Percentiles rank a stretch among this genome's conserved stretches.
phyloP scores from a whole-genome alignment of 2,888 invertebrate genomes.

The Caenorhabditis virilis region DNA sequence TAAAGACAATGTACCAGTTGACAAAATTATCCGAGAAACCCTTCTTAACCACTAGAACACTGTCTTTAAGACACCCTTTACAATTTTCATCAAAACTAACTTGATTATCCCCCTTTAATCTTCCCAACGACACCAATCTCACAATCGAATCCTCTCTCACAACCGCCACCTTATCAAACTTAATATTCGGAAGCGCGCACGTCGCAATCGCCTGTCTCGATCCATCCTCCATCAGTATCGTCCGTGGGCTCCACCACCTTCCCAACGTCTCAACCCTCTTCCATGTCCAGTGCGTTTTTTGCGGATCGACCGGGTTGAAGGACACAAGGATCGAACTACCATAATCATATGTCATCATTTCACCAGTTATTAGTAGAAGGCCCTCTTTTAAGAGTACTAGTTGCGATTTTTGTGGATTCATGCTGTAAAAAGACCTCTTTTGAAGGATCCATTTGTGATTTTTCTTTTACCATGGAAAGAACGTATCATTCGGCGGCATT shows the following conservation, averaged over 20 bases:
- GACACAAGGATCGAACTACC: conserved; percentile 5
- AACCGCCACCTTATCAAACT: conserved; percentile 7
- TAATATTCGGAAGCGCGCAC: conserved; percentile 11
- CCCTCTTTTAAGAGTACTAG: conserved; percentile 4
- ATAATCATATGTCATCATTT: conserved; percentile 4
- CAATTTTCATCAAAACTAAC: no score
- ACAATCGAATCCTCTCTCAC: conserved; percentile 4
- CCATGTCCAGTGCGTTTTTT: not conserved
- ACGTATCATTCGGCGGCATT: not conserved
- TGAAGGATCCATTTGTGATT: no score
- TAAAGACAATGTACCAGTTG: not conserved
- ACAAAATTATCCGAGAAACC: conserved; percentile 1
- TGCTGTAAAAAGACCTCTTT: not conserved
- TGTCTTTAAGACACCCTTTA: no score
- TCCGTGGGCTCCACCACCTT: conserved; percentile 10
- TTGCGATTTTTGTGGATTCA: conserved; percentile 5
- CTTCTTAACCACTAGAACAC: no score
- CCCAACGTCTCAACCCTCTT: conserved; percentile 5
- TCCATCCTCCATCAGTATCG: not conserved
- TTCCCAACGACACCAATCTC: conserved; percentile 17
- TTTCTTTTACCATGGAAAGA: not conserved
- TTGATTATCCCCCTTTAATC: not conserved
- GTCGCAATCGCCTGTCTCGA: no score
- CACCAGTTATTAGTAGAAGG: conserved; percentile 10
- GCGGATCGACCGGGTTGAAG: not conserved